Base-by-base conservation (phyloP, 1,140 invertebrate species). In the Drosophila kanapiae region DNA sequence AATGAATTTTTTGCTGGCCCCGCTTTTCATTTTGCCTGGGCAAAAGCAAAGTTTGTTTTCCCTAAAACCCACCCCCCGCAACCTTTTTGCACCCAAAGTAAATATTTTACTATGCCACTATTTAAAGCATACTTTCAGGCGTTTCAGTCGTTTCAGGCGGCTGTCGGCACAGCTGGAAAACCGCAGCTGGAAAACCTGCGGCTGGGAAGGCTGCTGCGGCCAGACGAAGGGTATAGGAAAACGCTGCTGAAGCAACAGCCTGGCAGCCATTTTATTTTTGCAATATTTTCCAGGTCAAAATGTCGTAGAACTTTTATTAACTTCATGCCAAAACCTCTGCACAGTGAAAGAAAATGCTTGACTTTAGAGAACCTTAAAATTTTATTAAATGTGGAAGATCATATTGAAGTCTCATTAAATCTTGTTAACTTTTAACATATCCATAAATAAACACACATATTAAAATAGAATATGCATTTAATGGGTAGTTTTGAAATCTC, bases 261-360 rank as follows among this genome's bases (percentile, higher is more conserved):
- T 67, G 82, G 75, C 70, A 63, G 79, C 83, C 80, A 78, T 90
- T 88, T 88, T 90, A 88, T 88, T 88, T 72, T 88, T 79, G 86
- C 69, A 88, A 90, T 87, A 88, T 90, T 88, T 83, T 88, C 75
- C 70, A 88, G 85, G 85, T 88, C 85, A 88, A 81, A 84, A 81
- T 87, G 85, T 88, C 85, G 85, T 81, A 88, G 80, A 90, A 84
- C 85, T 88, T 88, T 81, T 88, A 88, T 88, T 88, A 87, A 88
- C 84, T 86, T 70, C 68, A 74, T 62, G 78, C 78, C 37, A 27
- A 61, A 58, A 64, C 31, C 45, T 40, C 31, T 6, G 14, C 3
- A 27, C 53, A 38, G 53, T 56, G 35, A 56, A 2, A 38, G 35
- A 14, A 56, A 56, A 37, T 0, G 0, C 0, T 6, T 7, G 16